Conservation (phyloP, 2,797 vertebrate species). For the Enoplosus armatus region DNA sequence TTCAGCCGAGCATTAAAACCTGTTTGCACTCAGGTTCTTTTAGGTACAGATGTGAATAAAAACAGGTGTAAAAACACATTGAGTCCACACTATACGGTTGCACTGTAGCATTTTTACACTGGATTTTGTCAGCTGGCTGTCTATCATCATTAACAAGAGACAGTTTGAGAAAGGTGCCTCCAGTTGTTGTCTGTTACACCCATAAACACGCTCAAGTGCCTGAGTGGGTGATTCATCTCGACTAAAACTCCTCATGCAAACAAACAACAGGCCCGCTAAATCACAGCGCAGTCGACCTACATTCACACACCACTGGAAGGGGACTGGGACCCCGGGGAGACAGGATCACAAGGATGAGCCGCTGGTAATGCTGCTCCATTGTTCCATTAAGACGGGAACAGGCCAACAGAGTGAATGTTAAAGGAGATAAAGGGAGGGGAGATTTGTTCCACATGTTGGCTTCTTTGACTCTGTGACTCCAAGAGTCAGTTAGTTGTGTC, state of each 20-base stretch:
- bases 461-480: conserved; percentile 51
- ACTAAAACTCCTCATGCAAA: conserved; percentile 59
- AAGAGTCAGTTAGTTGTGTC: conserved; percentile 44
- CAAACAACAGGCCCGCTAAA: conserved; percentile 63
- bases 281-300: conserved; percentile 77
- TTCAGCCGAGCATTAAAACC: too few species aligned
- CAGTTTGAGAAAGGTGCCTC: conserved; percentile 29
- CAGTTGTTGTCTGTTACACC: conserved; percentile 38
- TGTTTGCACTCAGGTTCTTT: background rate
- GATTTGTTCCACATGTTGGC: conserved; percentile 66
- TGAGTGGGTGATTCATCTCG: conserved; percentile 33
- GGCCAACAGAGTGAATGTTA: conserved; percentile 72
- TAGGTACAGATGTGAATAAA: background rate
- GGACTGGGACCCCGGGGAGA: conserved; percentile 67
- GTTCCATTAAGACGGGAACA: conserved; percentile 75
- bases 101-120: background rate
- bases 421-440: conserved; percentile 73
- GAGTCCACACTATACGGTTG: background rate
- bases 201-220: conserved; percentile 33
- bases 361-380: conserved; percentile 79
- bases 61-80: background rate
- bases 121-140: conserved; percentile 2
- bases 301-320: conserved; percentile 71
- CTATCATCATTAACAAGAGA: conserved; percentile 32
- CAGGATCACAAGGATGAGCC: conserved; percentile 84